Base-by-base conservation (phyloP, 2,888 invertebrate genomes). In the Phengaris alcon region DNA sequence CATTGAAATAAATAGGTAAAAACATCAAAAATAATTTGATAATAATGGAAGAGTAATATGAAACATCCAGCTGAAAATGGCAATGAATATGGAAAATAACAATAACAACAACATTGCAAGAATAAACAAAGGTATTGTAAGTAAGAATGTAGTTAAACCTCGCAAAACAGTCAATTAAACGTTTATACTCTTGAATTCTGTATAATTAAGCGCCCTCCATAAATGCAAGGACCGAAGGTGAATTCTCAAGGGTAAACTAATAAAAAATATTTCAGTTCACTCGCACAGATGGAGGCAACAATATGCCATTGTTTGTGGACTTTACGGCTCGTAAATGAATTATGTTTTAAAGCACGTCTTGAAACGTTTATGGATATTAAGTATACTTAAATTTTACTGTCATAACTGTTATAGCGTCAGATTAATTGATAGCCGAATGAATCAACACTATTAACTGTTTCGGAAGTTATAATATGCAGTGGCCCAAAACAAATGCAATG, bases 291-390 rank as follows among this genome's bases (percentile, higher is more conserved):
- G 70, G 22, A 48, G 51, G 72, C 72, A 15, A 72, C 72, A 72
- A 72, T 54, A 54, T 54, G 54, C 35, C 70, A 72, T 72, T 72
- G 68, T 68, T 68, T 68, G 72, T 72, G 72, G 54, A 54, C 35
- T 54, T 54, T 54, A 72, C 72, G 48, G 52, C 70, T 12, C 7
- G 54, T 72, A 13, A 54, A 54, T 35, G 72, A 72, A 52, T 72
- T 54, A 52, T 54, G 68, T 68, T 68, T 68, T 68, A 44, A 44
- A 46, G 72, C 72, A 72, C 54, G 72, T 72, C 54, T 54, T 72
- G 54, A 52, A 13, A 35, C 54, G 54, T 72, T 72, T 72, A 72
- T 72, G 72, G 54, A 22, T 13, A 70, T 52, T 12, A 51, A 54
- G 52, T 54, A n/a, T 72, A 13, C 22, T 54, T 72, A 52, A 52